phyloP scores from a whole-genome alignment of 2,888 invertebrate species.

The Drosophila demipolita region DNA sequence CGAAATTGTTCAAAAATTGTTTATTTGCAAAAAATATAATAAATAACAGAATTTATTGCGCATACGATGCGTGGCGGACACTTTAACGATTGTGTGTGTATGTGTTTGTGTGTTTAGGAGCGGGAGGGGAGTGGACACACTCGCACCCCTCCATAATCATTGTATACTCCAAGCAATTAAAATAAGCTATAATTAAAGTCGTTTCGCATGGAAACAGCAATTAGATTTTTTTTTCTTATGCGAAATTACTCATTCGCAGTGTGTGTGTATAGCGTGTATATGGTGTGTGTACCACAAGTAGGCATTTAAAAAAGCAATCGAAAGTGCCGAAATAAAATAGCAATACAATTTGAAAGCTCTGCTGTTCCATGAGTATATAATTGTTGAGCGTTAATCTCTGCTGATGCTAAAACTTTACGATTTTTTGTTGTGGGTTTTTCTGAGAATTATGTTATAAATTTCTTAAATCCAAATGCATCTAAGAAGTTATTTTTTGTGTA shows the following conservation, averaged over 20 bases:
- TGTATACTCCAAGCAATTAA: slow-evolving; percentile 65
- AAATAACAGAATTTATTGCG: slow-evolving; percentile 37
- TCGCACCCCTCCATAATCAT: slow-evolving; percentile 28
- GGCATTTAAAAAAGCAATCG: slow-evolving; percentile 40
- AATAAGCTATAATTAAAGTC: slow-evolving; percentile 72
- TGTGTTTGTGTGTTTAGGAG: neutral
- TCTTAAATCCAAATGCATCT: neutral
- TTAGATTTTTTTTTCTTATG: slow-evolving; percentile 48
- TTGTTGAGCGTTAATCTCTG: slow-evolving; percentile 9
- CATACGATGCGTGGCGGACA: slow-evolving; percentile 60
- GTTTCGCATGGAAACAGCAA: slow-evolving; percentile 61
- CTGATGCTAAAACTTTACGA: neutral
- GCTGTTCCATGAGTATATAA: slow-evolving; percentile 6
- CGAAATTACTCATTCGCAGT: slow-evolving; percentile 55
- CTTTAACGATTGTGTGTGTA: slow-evolving; percentile 24
- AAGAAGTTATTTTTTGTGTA: neutral
- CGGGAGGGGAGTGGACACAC: neutral
- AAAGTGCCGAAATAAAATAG: slow-evolving; percentile 16
- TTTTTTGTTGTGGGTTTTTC: neutral
- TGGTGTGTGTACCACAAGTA: slow-evolving; percentile 31
- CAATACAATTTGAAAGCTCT: slow-evolving; percentile 15
- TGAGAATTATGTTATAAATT: neutral
- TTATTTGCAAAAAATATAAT: neutral
- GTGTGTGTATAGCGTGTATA: neutral
- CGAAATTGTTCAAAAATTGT: slow-evolving; percentile 25